These are phyloP conservation scores for Acrobasis suavella DNA, from an alignment of 2,888 invertebrate genomes.

Conservation along the genomic window DNA sequence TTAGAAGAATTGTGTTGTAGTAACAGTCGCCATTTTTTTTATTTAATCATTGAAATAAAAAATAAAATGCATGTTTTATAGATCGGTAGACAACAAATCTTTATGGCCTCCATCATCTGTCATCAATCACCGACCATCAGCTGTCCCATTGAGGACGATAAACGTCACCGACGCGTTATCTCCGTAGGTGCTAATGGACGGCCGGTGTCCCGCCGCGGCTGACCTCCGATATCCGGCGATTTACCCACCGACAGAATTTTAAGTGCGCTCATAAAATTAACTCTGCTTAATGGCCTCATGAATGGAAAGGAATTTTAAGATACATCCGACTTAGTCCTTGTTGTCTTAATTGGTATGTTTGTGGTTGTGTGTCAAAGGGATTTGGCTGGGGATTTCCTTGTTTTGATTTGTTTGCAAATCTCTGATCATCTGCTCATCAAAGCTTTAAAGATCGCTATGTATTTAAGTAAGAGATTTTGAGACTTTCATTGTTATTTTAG, in stretches of 20 bases:
- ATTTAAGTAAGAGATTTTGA: neutral
- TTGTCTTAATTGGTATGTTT: constrained; percentile 26
- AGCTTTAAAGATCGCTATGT: neutral
- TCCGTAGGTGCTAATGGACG: constrained; percentile 65
- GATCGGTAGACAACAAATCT: neutral
- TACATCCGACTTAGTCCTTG: constrained; percentile 33
- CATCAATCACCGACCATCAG: constrained; percentile 36
- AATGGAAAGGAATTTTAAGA: constrained; percentile 61
- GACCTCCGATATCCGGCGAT: constrained; percentile 69
- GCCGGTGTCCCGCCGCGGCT: constrained; percentile 53
- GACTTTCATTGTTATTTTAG: neutral
- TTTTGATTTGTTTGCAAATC: neutral
- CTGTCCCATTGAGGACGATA: constrained; percentile 50
- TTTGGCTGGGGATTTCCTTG: neutral
- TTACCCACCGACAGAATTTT: constrained; percentile 59
- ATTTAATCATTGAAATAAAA: neutral
- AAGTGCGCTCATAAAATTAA: constrained; percentile 66
- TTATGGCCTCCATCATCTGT: constrained; percentile 22
- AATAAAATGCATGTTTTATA: neutral
- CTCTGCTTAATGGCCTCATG: constrained; percentile 57
- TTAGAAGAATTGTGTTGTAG: neutral
- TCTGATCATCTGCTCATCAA: neutral
- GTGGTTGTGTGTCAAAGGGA: neutral
- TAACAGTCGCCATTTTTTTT: neutral
- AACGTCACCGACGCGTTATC: constrained; percentile 56